phyloP scores from a whole-genome alignment of 2,888 invertebrate species.

The Oeneis ivallda region DNA sequence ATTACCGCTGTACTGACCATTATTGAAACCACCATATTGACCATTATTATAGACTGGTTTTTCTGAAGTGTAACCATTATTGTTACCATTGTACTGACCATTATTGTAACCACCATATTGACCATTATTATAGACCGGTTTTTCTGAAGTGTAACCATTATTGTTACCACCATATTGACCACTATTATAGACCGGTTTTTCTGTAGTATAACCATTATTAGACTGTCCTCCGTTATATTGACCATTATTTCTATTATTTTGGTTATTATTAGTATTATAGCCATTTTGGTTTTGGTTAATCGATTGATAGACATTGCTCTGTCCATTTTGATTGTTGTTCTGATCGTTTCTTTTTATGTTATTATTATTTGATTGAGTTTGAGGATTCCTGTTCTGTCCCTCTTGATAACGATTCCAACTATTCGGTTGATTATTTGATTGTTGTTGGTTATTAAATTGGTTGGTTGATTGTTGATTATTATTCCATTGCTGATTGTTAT shows the following conservation, averaged over 20 bases:
- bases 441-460: constrained; percentile 12
- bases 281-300: constrained; percentile 17
- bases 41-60: constrained; percentile 10
- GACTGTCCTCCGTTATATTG: constrained; percentile 4
- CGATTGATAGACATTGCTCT: constrained; percentile 1
- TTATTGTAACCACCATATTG: constrained; percentile 22
- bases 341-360: constrained; percentile 13
- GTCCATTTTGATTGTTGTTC: background rate
- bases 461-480: constrained; percentile 18
- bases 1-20: background rate
- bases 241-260: background rate
- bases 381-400: background rate
- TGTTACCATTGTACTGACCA: constrained; percentile 20
- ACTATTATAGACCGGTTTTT: constrained; percentile 7
- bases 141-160: background rate
- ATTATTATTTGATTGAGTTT: constrained; percentile 4
- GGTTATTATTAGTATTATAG: background rate
- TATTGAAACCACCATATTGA: background rate
- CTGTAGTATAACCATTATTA: constrained; percentile 19
- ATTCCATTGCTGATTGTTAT: constrained; percentile 15
- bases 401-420: constrained; percentile 18
- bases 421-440: background rate
- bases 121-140: constrained; percentile 1
- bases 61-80: no score
- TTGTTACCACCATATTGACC: background rate